Evolutionary conservation across 2,888 invertebrate genomes (phyloP), one percentile per base, ranked within the genome.

Genomic region (Nowickia ferox): DNA sequence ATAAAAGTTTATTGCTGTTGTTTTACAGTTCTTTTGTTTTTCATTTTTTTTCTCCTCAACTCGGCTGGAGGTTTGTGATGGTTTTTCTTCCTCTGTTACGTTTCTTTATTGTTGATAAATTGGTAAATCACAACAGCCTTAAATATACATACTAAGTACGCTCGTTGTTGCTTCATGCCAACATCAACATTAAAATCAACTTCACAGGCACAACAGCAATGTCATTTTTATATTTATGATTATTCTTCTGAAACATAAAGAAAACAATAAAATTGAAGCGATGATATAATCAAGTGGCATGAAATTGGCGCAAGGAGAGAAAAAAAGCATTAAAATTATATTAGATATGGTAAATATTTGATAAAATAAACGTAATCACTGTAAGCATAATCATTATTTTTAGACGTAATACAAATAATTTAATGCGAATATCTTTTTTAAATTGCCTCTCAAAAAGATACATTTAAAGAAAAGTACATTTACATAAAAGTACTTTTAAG

Each of bases 1-100:
- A 76, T 57, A 66, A 76, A 76, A 66, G 13, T 71, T 63, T 71
- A 63, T 69, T 51, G 69, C 42, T 59, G n/a, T 59, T 59, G 59
- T 59, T 59, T 59, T n/a, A n/a, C 40, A n/a, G n/a, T 46, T 5
- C 6, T 46, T 3, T 46, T 5, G 9, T 59, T 40, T 59, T 59
- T 40, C 22, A 22, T 30, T 6, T 30, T 30, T 30, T 30, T 2
- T 30, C 30, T 6, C 30, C 6, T 30, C 6, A 38, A 40, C 40
- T 59, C 59, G 38, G 59, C n/a, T 59, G 59, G 38, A 59, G 38
- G 40, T 59, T 15, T n/a, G 9, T n/a, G n/a, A 38, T 9, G 40
- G 30, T 4, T 30, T 30, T 30, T 30, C 6, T 5, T 40, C 40
- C n/a, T 1, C 40, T 38, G n/a, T n/a, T 59, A 53, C 51, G 38